Evolutionary conservation across 2,888 invertebrate genomes (phyloP), one percentile per base, ranked within the genome.

Genomic region (Limenitis camilla): DNA sequence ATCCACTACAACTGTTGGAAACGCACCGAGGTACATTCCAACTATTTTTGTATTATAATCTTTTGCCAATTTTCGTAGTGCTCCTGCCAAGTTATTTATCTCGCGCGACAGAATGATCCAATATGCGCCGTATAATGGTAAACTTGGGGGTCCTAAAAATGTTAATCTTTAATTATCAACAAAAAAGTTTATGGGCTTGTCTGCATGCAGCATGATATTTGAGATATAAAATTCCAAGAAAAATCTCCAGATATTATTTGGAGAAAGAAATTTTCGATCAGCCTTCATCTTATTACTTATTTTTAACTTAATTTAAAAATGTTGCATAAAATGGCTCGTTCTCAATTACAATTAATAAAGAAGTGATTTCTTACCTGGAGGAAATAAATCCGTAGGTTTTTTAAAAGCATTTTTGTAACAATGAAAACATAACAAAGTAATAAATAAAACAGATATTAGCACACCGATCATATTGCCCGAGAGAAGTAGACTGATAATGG

Each of bases 51-150:
- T 89, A 52, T 90, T 89, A 65, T 92, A 91, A 56, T 82, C 83
- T 43, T 85, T 74, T 6, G 88, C 85, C 0, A 91, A 71, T 47
- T 80, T 81, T 1, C 75, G 64, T 27, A 90, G 76, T 0, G 89
- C 88, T 44, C 78, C 72, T 9, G 90, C 84, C 0, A 91, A 71
- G 62, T 88, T 89, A 44, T 78, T 79, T 56, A 85, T 87, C 58
- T 89, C 78, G 33, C 88, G 74, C 49, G 89, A 69, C 36, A 91
- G 67, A 39, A 92, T 65, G 38, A 90, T 81, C 74, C 90, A 89
- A 58, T 91, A 92, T 30, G 89, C 89, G 2, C 92, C 91, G 62
- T 90, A 90, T 11, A 92, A 45, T 1, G 92, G 92, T 39, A 92
- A 69, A 27, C 88, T 87, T 0, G 90, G 90, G 2, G 91, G 90